A percentile compares a stretch with the other conserved stretches of the same genome.
These are phyloP conservation scores for Tetragonula carbonaria DNA, from an alignment of 2,888 invertebrate genomes.

Conservation along the genomic window DNA sequence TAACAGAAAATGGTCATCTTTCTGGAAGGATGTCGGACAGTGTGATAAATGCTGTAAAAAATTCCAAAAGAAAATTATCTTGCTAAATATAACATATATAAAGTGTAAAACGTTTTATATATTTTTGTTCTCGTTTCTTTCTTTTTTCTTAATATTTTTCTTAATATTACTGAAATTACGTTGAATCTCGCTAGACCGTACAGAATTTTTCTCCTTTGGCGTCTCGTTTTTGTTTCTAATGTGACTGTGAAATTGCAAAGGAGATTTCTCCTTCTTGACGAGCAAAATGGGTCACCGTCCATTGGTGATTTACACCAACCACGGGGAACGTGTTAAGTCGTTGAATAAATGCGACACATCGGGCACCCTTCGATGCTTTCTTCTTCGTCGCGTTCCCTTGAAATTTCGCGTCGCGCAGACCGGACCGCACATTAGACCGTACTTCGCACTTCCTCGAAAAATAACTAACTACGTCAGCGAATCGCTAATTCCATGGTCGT, in stretches of 20 bases:
- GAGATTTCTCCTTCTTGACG: background rate
- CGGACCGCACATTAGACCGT: constrained; percentile 19
- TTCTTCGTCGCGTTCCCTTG: background rate
- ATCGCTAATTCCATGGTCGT: constrained; percentile 2
- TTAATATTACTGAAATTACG: too few species aligned
- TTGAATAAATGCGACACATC: constrained; percentile 37
- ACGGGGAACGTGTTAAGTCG: constrained; percentile 26
- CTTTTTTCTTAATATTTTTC: too few species aligned
- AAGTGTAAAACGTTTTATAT: too few species aligned
- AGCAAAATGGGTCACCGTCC: constrained; percentile 27
- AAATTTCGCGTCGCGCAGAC: background rate
- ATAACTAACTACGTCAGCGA: constrained; percentile 4
- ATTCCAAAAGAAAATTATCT: too few species aligned
- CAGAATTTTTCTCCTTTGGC: background rate
- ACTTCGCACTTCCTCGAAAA: constrained; percentile 41
- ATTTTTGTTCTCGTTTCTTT: too few species aligned
- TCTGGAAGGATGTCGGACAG: too few species aligned
- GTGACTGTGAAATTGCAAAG: background rate
- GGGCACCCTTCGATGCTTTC: constrained; percentile 24
- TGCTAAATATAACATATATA: too few species aligned
- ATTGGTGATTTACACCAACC: constrained; percentile 18
- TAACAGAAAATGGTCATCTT: too few species aligned
- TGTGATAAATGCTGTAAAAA: too few species aligned
- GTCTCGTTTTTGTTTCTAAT: background rate
- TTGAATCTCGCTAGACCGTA: too few species aligned